Evolutionary conservation across 2,888 invertebrate species (phyloP).

Genomic region (Aplocera efformata): DNA sequence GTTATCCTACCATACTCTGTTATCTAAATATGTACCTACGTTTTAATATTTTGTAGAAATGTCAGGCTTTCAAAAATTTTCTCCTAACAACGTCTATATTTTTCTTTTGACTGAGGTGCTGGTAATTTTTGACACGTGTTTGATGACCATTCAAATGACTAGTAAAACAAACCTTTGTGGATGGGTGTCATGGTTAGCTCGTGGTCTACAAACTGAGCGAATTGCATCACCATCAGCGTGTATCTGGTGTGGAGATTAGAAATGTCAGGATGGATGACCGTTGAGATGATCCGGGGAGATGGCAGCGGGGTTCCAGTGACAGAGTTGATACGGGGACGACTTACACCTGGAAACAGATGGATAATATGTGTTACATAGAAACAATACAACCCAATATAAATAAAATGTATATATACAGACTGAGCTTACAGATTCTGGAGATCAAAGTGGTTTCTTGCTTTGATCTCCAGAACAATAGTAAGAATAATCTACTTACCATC

Average conservation of each 20-base stretch:
- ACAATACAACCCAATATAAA: not conserved
- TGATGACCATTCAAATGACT: not conserved
- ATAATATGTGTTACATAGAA: constrained; percentile 19
- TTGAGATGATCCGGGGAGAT: constrained; percentile 92
- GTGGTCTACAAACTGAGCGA: constrained; percentile 96
- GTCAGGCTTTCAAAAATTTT: too few relatives aligned
- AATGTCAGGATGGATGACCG: constrained; percentile 94
- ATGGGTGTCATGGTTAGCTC: constrained; percentile 97
- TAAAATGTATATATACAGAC: too few relatives aligned
- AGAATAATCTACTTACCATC: constrained; percentile 83
- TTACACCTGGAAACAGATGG: constrained; percentile 80
- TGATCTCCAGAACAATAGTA: too few relatives aligned
- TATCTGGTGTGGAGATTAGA: constrained; percentile 93
- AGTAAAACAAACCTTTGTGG: constrained; percentile 83
- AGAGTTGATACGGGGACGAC: constrained; percentile 87
- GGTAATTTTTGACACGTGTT: too few relatives aligned
- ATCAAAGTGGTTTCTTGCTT: too few relatives aligned
- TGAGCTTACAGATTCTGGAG: too few relatives aligned
- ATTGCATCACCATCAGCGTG: constrained; percentile 96
- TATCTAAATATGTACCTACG: too few relatives aligned
- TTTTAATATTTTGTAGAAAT: too few relatives aligned
- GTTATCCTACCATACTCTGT: too few relatives aligned
- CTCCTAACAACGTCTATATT: too few relatives aligned
- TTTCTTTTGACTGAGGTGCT: too few relatives aligned
- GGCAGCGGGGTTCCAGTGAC: constrained; percentile 89